Percentiles rank a stretch among this genome's conserved stretches.
Conservation (phyloP, 2,888 invertebrate species). For the Chironomus tentans region DNA sequence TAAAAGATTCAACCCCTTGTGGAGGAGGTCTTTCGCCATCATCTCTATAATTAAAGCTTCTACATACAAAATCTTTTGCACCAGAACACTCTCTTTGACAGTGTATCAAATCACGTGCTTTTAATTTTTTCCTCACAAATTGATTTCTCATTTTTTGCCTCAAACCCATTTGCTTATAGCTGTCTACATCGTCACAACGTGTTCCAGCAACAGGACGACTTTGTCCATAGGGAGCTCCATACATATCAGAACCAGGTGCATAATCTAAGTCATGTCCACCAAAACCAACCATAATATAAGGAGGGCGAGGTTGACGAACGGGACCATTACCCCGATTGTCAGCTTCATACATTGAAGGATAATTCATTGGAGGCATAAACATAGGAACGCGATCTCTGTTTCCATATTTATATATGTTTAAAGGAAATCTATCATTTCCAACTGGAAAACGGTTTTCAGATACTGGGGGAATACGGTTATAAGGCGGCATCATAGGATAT, state of each 20-base stretch:
- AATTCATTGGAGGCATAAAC: slow-evolving; percentile 30
- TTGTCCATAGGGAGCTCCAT: slow-evolving; percentile 30
- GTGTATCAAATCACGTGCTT: slow-evolving; percentile 63
- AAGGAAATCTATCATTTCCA: slow-evolving; percentile 44
- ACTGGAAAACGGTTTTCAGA: slow-evolving; percentile 48
- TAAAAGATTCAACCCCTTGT: slow-evolving; percentile 36
- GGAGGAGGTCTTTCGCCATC: slow-evolving; percentile 41
- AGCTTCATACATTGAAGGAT: slow-evolving; percentile 33
- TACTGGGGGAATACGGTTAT: slow-evolving; percentile 36
- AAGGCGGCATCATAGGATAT: slow-evolving; percentile 22
- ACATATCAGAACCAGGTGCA: slow-evolving; percentile 14
- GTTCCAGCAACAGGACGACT: slow-evolving; percentile 29
- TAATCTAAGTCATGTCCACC: slow-evolving; percentile 1
- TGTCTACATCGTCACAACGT: slow-evolving; percentile 71
- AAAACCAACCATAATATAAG: slow-evolving; percentile 30
- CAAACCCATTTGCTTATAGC: slow-evolving; percentile 71
- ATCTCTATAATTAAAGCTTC: slow-evolving; percentile 65
- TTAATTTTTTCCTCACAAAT: slow-evolving; percentile 63
- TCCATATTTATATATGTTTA: slow-evolving; percentile 43
- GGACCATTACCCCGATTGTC: slow-evolving; percentile 34
- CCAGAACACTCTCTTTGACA: slow-evolving; percentile 81
- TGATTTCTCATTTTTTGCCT: slow-evolving; percentile 69
- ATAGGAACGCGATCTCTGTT: slow-evolving; percentile 44
- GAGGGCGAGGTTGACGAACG: slow-evolving; percentile 42
- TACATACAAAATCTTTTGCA: slow-evolving; percentile 71